Conservation (phyloP, 2,797 vertebrate genomes). For the Paratrypauchen microcephalus region DNA sequence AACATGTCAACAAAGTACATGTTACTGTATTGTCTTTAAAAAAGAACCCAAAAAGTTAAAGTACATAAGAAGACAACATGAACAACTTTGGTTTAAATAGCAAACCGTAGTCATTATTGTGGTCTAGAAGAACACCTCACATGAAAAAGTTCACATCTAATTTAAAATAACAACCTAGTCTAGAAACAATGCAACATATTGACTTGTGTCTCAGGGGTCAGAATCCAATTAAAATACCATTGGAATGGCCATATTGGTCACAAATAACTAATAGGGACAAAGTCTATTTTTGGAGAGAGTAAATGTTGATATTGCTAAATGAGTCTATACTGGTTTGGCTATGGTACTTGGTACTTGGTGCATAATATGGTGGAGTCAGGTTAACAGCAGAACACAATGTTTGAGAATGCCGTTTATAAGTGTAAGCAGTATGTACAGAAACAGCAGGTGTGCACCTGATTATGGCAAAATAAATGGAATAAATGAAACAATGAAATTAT, state of each 20-base stretch:
- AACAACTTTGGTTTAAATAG: too few species aligned
- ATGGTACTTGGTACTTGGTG: neutral
- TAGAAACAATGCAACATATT: neutral
- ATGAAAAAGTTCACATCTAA: neutral
- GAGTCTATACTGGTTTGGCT: neutral
- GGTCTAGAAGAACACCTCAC: neutral
- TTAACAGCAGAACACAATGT: too few species aligned
- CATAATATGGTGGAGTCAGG: too few species aligned
- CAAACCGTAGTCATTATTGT: neutral
- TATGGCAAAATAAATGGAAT: too few species aligned
- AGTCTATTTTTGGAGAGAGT: neutral
- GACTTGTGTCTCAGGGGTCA: neutral
- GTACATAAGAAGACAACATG: too few species aligned
- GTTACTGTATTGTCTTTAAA: too few species aligned
- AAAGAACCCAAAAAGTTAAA: too few species aligned
- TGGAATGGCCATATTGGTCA: neutral
- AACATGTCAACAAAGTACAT: too few species aligned
- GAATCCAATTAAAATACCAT: conserved; percentile 2
- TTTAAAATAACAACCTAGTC: conserved; percentile 6
- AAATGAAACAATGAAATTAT: too few species aligned
- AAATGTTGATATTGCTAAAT: neutral
- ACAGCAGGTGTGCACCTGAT: too few species aligned
- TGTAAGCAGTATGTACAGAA: too few species aligned
- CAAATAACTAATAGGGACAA: neutral
- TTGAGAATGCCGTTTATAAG: too few species aligned